Evolutionary conservation across 1,140 invertebrate species (phyloP).

Genomic region (Drosophila kikkawai): DNA sequence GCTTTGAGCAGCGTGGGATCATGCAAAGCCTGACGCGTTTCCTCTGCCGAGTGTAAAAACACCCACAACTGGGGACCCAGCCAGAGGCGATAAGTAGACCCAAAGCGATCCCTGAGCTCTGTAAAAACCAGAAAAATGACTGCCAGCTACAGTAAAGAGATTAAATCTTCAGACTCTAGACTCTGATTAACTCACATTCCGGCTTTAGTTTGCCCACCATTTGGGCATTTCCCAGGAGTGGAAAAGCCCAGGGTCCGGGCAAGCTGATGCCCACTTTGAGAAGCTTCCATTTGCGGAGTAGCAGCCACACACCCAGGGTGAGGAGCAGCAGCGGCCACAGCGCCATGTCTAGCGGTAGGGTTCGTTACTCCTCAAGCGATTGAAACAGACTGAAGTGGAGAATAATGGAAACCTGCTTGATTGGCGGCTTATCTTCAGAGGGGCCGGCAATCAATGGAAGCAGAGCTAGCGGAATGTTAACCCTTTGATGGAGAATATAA

Average conservation of each 20-base stretch:
- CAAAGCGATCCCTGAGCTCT: conserved; percentile 58
- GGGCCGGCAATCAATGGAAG: conserved; percentile 1
- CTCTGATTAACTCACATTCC: conserved; percentile 58
- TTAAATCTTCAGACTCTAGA: too few species aligned
- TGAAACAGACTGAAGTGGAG: not conserved
- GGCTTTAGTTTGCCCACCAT: conserved; percentile 76
- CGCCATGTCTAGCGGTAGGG: conserved; percentile 30
- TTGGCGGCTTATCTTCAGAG: conserved; percentile 31
- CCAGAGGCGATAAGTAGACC: conserved; percentile 73
- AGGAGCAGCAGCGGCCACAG: conserved; percentile 39
- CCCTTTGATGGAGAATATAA: not conserved
- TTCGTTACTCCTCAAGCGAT: not conserved
- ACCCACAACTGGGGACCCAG: conserved; percentile 77
- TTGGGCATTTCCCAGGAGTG: conserved; percentile 75
- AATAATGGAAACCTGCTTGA: conserved; percentile 18
- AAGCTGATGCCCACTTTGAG: conserved; percentile 51
- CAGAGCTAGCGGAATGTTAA: not conserved
- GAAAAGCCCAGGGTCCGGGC: conserved; percentile 74
- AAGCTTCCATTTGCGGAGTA: conserved; percentile 41
- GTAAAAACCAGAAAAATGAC: conserved; percentile 71
- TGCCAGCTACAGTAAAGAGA: conserved; percentile 7
- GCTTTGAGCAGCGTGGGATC: conserved; percentile 65
- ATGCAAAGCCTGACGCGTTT: conserved; percentile 69
- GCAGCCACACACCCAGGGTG: conserved; percentile 17
- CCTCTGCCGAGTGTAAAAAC: conserved; percentile 72